Evolutionary conservation across 2,113 vertebrate species (phyloP).

Genomic region (Pollachius pollachius): DNA sequence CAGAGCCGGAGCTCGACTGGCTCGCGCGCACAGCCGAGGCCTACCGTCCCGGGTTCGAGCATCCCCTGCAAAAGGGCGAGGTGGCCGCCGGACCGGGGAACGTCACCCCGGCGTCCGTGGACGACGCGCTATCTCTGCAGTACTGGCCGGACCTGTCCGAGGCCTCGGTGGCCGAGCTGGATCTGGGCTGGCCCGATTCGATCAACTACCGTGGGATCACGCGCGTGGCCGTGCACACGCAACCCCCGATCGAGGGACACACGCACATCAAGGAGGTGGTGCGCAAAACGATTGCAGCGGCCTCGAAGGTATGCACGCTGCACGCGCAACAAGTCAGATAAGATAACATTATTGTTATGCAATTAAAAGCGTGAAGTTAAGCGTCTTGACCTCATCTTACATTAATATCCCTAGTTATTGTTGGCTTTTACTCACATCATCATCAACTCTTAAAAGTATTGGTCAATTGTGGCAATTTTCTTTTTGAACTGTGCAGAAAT

Average conservation of each 20-base stretch:
- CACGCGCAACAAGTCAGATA: background rate
- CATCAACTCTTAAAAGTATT: too few species aligned
- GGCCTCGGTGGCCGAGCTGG: conserved; percentile 87
- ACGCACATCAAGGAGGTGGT: conserved; percentile 96
- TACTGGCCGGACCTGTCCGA: conserved; percentile 96
- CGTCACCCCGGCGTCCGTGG: conserved; percentile 44
- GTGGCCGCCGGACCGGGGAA: conserved; percentile 39
- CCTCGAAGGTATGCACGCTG: conserved; percentile 81
- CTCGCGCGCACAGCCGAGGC: conserved; percentile 74
- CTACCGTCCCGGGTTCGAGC: conserved; percentile 83
- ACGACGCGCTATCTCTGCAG: conserved; percentile 79
- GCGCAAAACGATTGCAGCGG: conserved; percentile 88
- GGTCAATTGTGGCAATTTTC: too few species aligned
- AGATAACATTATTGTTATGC: background rate
- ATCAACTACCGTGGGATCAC: conserved; percentile 90
- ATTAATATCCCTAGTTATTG: too few species aligned
- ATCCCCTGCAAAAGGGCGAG: conserved; percentile 42
- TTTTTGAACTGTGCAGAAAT: too few species aligned
- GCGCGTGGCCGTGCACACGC: conserved; percentile 89
- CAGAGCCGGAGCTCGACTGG: conserved; percentile 82
- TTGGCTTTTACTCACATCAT: too few species aligned
- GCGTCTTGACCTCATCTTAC: too few species aligned
- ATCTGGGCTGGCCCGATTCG: conserved; percentile 92
- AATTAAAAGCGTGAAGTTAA: background rate
- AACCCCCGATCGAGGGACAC: conserved; percentile 86